Conservation (phyloP, 2,113 vertebrate species). For the Ptilorrhoa leucosticta region DNA sequence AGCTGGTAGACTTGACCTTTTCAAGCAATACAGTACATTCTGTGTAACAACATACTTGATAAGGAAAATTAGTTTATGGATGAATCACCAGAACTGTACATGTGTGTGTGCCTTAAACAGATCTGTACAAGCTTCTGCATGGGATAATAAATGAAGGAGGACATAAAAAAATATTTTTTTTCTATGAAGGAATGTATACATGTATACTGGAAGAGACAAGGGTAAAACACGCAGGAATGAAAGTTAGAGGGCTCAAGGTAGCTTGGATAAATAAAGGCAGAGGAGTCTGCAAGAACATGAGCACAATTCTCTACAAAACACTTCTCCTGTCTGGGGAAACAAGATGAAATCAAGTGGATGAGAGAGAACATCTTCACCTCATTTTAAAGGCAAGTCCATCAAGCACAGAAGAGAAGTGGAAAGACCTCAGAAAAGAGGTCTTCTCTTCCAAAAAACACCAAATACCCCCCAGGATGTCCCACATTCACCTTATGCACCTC, state of each 20-base stretch:
- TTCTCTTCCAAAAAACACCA: neutral
- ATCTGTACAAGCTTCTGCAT: neutral
- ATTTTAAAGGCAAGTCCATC: neutral
- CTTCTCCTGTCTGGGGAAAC: neutral
- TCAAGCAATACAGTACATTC: neutral
- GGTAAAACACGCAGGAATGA: neutral
- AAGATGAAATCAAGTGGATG: neutral
- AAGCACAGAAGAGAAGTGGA: neutral
- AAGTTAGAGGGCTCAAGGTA: neutral
- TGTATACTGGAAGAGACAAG: neutral
- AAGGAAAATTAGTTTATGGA: neutral
- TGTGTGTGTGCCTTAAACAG: neutral
- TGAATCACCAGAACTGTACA: neutral
- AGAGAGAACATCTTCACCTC: no score
- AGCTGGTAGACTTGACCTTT: conserved; percentile 6
- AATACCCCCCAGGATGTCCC: neutral
- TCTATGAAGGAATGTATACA: fast-evolving
- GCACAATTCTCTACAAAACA: neutral
- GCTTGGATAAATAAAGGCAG: neutral
- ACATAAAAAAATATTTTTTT: neutral
- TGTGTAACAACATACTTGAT: neutral
- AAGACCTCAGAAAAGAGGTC: neutral
- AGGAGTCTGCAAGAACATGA: neutral
- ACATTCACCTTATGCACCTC: neutral
- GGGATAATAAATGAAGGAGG: neutral